phyloP scores from a whole-genome alignment of 2,113 vertebrate species.

The Narcine bancroftii region DNA sequence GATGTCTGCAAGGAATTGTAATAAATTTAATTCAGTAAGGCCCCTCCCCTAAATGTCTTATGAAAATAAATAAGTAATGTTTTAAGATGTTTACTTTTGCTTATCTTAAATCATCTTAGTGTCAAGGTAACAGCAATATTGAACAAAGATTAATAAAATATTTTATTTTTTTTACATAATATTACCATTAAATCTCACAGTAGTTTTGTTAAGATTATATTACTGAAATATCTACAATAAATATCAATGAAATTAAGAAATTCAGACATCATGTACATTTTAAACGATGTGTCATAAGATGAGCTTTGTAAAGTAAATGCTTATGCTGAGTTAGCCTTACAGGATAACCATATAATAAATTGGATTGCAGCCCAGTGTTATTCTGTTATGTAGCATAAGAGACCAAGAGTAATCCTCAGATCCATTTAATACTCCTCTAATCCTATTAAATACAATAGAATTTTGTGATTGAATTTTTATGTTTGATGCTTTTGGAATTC shows the following conservation, averaged over 20 bases:
- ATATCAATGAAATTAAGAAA: neutral
- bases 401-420: neutral
- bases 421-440: neutral
- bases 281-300: neutral
- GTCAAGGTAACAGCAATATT: neutral
- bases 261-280: neutral
- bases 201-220: neutral
- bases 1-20: neutral
- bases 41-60: neutral
- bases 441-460: neutral
- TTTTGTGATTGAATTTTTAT: slow-evolving; percentile 4
- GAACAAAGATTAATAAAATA: neutral
- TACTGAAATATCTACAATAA: neutral
- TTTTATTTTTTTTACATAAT: slow-evolving; percentile 17
- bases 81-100: neutral
- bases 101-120: neutral
- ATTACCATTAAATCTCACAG: neutral
- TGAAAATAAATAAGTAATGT: neutral
- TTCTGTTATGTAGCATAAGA: neutral
- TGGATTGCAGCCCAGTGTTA: neutral
- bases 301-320: neutral
- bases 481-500: neutral
- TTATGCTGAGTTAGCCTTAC: neutral
- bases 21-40: neutral
- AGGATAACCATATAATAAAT: neutral